These are phyloP conservation scores for Anoplophora glabripennis DNA, from an alignment of 1,140 invertebrate species.

Conservation along the genomic window DNA sequence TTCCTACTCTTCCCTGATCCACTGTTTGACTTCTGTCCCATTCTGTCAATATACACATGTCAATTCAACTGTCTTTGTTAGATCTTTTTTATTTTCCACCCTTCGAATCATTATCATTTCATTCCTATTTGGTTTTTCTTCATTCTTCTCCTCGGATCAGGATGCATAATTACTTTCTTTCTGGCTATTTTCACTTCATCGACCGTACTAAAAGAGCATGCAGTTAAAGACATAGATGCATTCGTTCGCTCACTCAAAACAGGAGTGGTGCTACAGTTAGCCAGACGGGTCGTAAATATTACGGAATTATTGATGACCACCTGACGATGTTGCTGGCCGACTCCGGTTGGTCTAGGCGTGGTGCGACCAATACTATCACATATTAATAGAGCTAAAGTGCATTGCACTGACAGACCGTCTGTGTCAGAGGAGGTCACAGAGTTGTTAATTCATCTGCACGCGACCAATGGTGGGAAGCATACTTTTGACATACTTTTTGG, in stretches of 20 bases:
- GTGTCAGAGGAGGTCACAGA: neutral
- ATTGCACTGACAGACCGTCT: slow-evolving; percentile 17
- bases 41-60: no score
- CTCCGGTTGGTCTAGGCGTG: slow-evolving; percentile 21
- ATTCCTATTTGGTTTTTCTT: no score
- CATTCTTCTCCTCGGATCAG: no score
- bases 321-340: slow-evolving; percentile 5
- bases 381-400: slow-evolving; percentile 31
- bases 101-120: no score
- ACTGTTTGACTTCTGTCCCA: neutral
- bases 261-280: slow-evolving; percentile 13
- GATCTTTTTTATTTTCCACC: no score
- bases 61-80: no score
- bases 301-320: slow-evolving; percentile 3
- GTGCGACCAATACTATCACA: slow-evolving; percentile 26
- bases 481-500: no score
- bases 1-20: neutral
- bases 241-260: neutral
- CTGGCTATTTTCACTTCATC: no score
- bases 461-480: no score
- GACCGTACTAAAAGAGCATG: no score
- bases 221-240: no score
- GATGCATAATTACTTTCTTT: no score
- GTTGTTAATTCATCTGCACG: neutral
- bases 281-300: neutral